A percentile compares a stretch with the other conserved stretches of the same genome.
These are phyloP conservation scores for Brachypodius melanocephalos DNA, from an alignment of 2,113 vertebrate genomes.

Conservation along the genomic window DNA sequence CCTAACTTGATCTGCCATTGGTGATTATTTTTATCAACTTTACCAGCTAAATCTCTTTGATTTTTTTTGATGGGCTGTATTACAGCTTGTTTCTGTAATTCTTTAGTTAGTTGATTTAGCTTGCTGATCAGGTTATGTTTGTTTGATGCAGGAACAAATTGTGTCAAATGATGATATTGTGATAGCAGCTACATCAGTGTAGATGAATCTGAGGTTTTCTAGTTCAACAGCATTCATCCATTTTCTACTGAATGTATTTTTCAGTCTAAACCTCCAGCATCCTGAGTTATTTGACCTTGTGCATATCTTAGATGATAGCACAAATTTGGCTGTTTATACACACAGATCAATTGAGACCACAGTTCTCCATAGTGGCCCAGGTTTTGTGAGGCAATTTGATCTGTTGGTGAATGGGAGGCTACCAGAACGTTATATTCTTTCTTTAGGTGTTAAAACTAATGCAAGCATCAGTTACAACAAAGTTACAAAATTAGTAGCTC, in stretches of 20 bases:
- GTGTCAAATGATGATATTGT: background rate
- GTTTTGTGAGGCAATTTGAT: background rate
- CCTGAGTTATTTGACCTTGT: background rate
- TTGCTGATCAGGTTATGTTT: background rate
- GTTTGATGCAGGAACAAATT: background rate
- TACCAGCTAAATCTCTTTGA: background rate
- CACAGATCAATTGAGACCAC: background rate
- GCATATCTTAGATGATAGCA: background rate
- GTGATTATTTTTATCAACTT: background rate
- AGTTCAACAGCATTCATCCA: background rate
- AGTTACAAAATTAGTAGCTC: background rate
- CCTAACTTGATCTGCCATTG: background rate
- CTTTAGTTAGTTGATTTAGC: background rate
- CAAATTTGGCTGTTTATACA: background rate
- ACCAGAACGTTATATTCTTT: background rate
- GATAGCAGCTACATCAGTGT: background rate
- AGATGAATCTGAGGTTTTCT: background rate
- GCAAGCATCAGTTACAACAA: background rate
- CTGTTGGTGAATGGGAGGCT: background rate
- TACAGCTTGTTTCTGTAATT: background rate
- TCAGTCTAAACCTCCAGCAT: background rate
- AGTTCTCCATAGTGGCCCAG: background rate
- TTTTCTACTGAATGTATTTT: background rate
- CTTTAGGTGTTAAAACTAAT: background rate
- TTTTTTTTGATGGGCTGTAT: background rate